Conservation (phyloP, 2,888 invertebrate species). For the Acrocyrtus sp. region DNA sequence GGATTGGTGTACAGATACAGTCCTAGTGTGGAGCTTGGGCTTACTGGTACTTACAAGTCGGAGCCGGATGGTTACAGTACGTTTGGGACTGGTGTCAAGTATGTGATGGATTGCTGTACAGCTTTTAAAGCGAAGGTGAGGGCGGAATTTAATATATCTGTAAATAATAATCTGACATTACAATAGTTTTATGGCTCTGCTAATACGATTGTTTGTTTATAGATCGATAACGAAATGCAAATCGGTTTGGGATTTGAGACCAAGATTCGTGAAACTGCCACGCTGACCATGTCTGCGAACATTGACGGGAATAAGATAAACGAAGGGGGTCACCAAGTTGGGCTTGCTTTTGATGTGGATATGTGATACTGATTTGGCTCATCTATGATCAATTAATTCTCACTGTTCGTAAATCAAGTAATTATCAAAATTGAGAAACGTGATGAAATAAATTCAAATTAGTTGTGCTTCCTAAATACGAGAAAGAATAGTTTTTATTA, state of each 20-base stretch:
- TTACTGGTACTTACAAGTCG: slow-evolving; percentile 36
- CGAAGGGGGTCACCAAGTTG: slow-evolving; percentile 43
- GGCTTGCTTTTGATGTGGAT: slow-evolving; percentile 39
- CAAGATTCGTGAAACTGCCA: slow-evolving; percentile 19
- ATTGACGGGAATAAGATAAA: slow-evolving; percentile 35
- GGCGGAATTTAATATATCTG: neutral
- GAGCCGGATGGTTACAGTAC: slow-evolving; percentile 19
- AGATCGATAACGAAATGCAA: slow-evolving; percentile 23
- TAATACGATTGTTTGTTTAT: neutral
- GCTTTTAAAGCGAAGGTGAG: slow-evolving; percentile 36
- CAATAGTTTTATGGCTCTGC: slow-evolving; percentile 8
- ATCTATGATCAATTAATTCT: too few relatives aligned
- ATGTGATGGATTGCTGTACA: slow-evolving; percentile 32
- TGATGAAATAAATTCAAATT: too few relatives aligned
- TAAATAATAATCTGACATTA: neutral
- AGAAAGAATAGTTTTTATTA: too few relatives aligned
- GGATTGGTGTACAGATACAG: slow-evolving; percentile 10
- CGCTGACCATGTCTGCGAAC: slow-evolving; percentile 37
- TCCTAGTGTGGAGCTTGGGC: slow-evolving; percentile 28
- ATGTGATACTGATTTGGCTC: too few relatives aligned
- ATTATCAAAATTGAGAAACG: too few relatives aligned
- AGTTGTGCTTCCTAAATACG: too few relatives aligned
- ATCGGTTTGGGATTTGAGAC: slow-evolving; percentile 36
- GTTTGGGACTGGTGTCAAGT: slow-evolving; percentile 30
- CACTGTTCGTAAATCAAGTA: too few relatives aligned